A percentile compares a stretch with the other conserved stretches of the same genome.
These are phyloP conservation scores for Betta splendens DNA, from an alignment of 2,797 vertebrate species.

Conservation along the genomic window DNA sequence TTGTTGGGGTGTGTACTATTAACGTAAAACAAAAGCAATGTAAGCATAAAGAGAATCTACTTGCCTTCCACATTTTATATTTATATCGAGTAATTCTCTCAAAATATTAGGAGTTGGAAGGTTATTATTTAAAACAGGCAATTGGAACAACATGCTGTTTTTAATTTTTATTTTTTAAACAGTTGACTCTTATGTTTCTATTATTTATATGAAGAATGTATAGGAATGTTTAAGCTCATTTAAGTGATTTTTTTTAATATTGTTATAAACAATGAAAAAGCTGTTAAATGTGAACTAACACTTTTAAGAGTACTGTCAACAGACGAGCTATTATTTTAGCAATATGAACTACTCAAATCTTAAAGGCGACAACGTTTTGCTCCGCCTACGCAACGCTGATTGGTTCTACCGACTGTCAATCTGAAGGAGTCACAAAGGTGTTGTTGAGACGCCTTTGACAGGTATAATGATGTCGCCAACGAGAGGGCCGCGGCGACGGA, in stretches of 20 bases:
- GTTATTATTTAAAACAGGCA: background rate
- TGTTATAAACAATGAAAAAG: too few relatives aligned
- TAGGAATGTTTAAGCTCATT: too few relatives aligned
- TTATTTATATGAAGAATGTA: background rate
- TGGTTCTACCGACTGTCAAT: slow-evolving; percentile 63
- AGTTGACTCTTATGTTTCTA: background rate
- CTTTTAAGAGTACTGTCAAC: too few relatives aligned
- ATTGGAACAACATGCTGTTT: background rate
- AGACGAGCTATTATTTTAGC: too few relatives aligned
- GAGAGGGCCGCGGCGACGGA: slow-evolving; percentile 31
- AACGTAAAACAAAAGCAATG: background rate
- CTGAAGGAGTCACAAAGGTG: slow-evolving; percentile 67
- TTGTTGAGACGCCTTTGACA: slow-evolving; percentile 64
- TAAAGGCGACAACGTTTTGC: background rate
- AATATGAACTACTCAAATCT: too few relatives aligned
- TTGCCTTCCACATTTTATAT: too few relatives aligned
- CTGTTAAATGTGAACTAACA: too few relatives aligned
- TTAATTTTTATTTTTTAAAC: too few relatives aligned
- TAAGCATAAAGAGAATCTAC: background rate
- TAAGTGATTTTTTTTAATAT: too few relatives aligned
- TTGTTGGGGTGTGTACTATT: slow-evolving; percentile 8
- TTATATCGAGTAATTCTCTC: background rate
- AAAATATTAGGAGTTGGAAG: background rate
- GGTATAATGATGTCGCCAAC: slow-evolving; percentile 65
- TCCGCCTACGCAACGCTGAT: slow-evolving; percentile 59